Percentiles rank a stretch among this genome's conserved stretches.
These are phyloP conservation scores for Podarcis siculus DNA, from an alignment of 2,797 vertebrate species.

Conservation along the genomic window DNA sequence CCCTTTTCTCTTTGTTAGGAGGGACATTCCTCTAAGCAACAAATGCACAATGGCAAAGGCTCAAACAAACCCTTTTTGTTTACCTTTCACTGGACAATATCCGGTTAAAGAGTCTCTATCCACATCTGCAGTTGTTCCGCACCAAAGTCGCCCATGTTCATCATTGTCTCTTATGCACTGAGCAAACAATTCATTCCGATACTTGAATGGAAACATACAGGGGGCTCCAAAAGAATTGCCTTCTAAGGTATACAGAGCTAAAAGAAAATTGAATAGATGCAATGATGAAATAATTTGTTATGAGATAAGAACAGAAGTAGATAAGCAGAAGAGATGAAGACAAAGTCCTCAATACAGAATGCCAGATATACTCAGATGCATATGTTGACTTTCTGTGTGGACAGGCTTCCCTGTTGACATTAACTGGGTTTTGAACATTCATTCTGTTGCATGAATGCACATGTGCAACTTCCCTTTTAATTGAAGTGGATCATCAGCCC, in stretches of 20 bases:
- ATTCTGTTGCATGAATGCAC: too few species aligned
- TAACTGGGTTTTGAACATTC: background rate
- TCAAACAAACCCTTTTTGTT: slow-evolving; percentile 43
- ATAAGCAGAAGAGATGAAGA: background rate
- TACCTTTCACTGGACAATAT: slow-evolving; percentile 87
- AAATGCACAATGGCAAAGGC: background rate
- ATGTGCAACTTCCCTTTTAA: too few species aligned
- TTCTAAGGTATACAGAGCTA: slow-evolving; percentile 86
- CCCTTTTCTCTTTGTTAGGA: background rate
- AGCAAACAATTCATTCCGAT: slow-evolving; percentile 79
- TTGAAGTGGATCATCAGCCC: too few species aligned
- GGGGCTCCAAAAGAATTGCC: slow-evolving; percentile 89
- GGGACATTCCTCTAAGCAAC: background rate
- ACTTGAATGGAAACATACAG: slow-evolving; percentile 92
- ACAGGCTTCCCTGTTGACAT: background rate
- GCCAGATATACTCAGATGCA: background rate
- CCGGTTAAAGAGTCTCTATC: slow-evolving; percentile 81
- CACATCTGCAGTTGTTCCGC: slow-evolving; percentile 86
- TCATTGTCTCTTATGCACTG: slow-evolving; percentile 83
- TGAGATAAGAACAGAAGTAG: background rate
- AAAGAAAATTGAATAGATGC: slow-evolving; percentile 31
- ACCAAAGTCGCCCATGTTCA: slow-evolving; percentile 83
- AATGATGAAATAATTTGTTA: background rate
- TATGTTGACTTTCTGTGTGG: background rate
- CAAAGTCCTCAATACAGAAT: background rate